A percentile compares a stretch with the other conserved stretches of the same genome.
Evolutionary conservation across 1,140 invertebrate genomes (phyloP).

Genomic region (Ptiloglossa arizonensis): DNA sequence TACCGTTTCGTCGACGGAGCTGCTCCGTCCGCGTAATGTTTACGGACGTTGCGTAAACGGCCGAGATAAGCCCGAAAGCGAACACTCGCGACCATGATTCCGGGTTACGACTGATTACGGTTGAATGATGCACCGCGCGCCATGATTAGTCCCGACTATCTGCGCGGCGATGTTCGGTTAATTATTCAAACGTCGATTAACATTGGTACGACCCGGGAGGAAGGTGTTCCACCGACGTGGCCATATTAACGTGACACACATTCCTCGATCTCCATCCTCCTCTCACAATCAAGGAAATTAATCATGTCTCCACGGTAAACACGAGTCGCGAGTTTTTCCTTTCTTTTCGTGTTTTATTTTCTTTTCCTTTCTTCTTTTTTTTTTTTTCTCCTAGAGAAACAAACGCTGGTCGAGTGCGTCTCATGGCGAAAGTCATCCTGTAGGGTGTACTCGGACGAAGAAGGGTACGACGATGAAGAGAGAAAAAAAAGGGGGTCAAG

Average conservation of each 20-base stretch:
- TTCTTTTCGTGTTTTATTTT: too few species aligned
- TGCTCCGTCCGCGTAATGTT: too few species aligned
- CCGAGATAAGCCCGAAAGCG: background rate
- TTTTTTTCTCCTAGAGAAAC: too few species aligned
- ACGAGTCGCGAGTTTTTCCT: background rate
- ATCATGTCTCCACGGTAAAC: background rate
- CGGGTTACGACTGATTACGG: background rate
- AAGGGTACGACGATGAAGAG: background rate
- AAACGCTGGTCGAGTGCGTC: background rate
- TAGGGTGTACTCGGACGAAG: background rate
- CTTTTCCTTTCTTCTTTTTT: too few species aligned
- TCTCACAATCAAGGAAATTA: constrained; percentile 33
- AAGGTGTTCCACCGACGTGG: background rate
- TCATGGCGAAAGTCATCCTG: constrained; percentile 17
- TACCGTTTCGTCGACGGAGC: too few species aligned
- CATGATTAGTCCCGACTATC: constrained; percentile 6
- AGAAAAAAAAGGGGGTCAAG: constrained; percentile 11
- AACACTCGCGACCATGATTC: background rate
- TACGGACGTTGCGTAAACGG: background rate
- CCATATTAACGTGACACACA: background rate
- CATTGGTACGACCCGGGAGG: background rate
- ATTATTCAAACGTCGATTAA: constrained; percentile 35
- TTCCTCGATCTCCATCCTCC: too few species aligned
- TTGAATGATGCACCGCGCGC: constrained; percentile 18
- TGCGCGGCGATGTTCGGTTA: background rate